phyloP scores from a whole-genome alignment of 1,140 invertebrate species.

The Lucilia cuprina region DNA sequence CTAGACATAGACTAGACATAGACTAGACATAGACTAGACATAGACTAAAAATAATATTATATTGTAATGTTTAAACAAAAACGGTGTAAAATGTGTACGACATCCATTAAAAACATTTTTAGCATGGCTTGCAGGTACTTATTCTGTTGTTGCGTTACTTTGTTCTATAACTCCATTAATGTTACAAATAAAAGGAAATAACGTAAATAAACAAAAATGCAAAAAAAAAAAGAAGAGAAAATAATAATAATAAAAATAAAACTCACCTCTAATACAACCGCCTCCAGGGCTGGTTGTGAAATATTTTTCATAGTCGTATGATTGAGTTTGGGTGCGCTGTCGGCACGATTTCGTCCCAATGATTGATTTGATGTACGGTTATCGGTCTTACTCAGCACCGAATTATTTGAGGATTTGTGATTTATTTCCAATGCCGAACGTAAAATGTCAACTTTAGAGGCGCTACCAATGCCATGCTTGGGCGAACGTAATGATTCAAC shows the following conservation, averaged over 20 bases:
- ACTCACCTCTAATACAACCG: slow-evolving; percentile 62
- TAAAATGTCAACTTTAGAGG: slow-evolving; percentile 71
- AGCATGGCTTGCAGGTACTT: neutral
- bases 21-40: too few relatives aligned
- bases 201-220: neutral
- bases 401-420: slow-evolving; percentile 64
- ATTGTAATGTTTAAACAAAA: neutral
- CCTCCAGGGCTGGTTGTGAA: slow-evolving; percentile 66
- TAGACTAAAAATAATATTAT: too few relatives aligned
- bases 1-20: too few relatives aligned
- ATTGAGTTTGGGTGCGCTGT: slow-evolving; percentile 69
- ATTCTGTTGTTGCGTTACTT: neutral
- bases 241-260: neutral
- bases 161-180: neutral
- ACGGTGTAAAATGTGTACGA: neutral
- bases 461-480: slow-evolving; percentile 63
- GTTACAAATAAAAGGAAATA: too few relatives aligned
- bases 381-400: slow-evolving; percentile 61
- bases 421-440: slow-evolving; percentile 72
- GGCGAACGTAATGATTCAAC: slow-evolving; percentile 56
- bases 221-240: neutral
- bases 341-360: slow-evolving; percentile 64
- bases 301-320: slow-evolving; percentile 67
- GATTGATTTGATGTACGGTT: slow-evolving; percentile 65
- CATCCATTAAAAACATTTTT: neutral